Evolutionary conservation across 2,888 invertebrate species (phyloP), one percentile per base, ranked within the genome.

Genomic region (Agapostemon virescens): DNA sequence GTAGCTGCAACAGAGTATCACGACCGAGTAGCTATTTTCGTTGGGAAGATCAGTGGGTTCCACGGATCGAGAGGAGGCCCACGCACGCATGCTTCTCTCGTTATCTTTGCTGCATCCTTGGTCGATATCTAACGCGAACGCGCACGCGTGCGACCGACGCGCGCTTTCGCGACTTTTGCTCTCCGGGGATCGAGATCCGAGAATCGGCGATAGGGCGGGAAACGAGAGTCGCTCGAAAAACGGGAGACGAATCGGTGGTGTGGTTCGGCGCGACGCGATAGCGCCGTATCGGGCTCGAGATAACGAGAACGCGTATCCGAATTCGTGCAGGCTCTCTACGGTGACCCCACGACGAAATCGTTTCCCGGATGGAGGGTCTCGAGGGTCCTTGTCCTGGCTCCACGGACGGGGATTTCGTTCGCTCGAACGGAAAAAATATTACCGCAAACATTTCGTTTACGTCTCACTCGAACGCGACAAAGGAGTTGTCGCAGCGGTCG

Each of bases 81-180:
- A 83, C 85, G 79, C n/a, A n/a, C n/a, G n/a, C n/a, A n/a, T n/a
- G n/a, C 78, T 61, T 30, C 30, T 67, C 33, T 17, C 33, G 20
- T 84, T 86, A 86, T 86, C 86, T 42, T 2, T 4, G 58, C 45
- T 40, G 68, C 83, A 86, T 86, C 86, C 86, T 86, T 72, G 69
- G 45, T 40, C 70, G 80, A 66, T 85, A 85, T 75, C 79, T 40
- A 63, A 49, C 49, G 9, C 45, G 45, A 45, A n/a, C 1, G n/a
- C 45, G 45, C 17, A 20, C 0, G 20, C 45, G 20, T 52, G 52
- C 11, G 11, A 52, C 13, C 23, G 52, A 23, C 13, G 52, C 9
- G 9, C 23, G 52, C 23, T 23, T 52, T 23, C 23, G 52, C 9
- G 11, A 11, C 52, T 11, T 9, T 52, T 4, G 2, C 52, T 11